Evolutionary conservation across 1,140 invertebrate genomes (phyloP).

Genomic region (Sweltsa coloradensis): DNA sequence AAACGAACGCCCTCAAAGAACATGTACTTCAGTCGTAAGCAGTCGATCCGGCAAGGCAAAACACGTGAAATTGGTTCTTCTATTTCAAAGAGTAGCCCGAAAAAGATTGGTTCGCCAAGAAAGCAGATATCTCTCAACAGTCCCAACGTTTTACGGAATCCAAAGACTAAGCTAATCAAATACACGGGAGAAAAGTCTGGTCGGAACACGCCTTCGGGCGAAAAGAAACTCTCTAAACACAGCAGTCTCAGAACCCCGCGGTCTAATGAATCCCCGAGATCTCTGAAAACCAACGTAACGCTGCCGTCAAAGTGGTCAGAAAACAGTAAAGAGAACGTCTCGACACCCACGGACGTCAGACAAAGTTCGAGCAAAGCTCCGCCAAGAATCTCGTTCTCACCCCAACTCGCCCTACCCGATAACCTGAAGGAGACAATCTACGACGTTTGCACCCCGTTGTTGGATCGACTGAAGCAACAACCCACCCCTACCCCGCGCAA

Average conservation of each 20-base stretch:
- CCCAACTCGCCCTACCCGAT: neutral
- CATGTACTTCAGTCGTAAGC: neutral
- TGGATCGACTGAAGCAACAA: too few species aligned
- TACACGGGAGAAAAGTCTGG: neutral
- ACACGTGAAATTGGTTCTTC: neutral
- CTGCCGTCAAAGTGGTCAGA: neutral
- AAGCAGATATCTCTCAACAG: neutral
- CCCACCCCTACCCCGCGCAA: neutral
- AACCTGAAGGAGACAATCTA: constrained; percentile 6
- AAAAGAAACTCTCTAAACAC: neutral
- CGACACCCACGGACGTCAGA: neutral
- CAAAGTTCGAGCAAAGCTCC: neutral
- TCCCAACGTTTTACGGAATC: neutral
- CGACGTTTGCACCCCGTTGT: constrained; percentile 10
- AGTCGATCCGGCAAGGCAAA: neutral
- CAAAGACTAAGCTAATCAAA: neutral
- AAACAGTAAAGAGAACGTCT: constrained; percentile 3
- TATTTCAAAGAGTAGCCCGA: constrained; percentile 3
- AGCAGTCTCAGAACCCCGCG: neutral
- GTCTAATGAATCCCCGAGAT: neutral
- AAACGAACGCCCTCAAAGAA: neutral
- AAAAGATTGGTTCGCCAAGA: constrained; percentile 11
- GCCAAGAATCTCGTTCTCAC: neutral
- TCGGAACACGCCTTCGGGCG: neutral
- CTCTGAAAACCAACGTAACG: constrained; percentile 1